Conservation (phyloP, 2,888 invertebrate species). For the Macrosiphum euphorbiae region DNA sequence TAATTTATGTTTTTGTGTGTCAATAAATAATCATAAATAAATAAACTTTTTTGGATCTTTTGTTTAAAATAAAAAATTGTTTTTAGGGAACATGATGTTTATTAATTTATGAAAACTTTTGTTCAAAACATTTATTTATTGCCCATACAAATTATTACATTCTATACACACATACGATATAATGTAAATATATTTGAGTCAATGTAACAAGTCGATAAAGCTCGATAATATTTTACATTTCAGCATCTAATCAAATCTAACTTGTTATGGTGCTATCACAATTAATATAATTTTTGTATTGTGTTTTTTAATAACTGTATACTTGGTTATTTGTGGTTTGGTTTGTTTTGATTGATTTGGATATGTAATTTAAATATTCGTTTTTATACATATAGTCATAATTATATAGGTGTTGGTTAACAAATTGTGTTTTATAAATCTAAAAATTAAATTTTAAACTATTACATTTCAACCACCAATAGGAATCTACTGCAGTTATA, state of each 20-base stretch:
- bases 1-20: not conserved
- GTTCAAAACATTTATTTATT: not conserved
- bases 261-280: not conserved
- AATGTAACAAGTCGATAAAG: not conserved
- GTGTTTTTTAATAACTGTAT: not conserved
- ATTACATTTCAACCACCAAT: not conserved
- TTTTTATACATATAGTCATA: not conserved
- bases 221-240: not conserved
- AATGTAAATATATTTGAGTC: not conserved
- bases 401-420: not conserved
- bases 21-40: not conserved
- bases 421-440: not conserved
- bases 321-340: not conserved
- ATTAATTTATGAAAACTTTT: not conserved
- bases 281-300: not conserved
- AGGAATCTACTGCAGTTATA: not conserved
- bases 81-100: not conserved
- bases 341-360: not conserved
- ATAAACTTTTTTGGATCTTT: not conserved
- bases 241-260: not conserved
- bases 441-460: not conserved
- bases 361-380: not conserved
- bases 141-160: not conserved
- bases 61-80: not conserved
- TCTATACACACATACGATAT: not conserved